A percentile compares a stretch with the other conserved stretches of the same genome.
Conservation (phyloP, 2,113 vertebrate species). For the Montifringilla adamsi region DNA sequence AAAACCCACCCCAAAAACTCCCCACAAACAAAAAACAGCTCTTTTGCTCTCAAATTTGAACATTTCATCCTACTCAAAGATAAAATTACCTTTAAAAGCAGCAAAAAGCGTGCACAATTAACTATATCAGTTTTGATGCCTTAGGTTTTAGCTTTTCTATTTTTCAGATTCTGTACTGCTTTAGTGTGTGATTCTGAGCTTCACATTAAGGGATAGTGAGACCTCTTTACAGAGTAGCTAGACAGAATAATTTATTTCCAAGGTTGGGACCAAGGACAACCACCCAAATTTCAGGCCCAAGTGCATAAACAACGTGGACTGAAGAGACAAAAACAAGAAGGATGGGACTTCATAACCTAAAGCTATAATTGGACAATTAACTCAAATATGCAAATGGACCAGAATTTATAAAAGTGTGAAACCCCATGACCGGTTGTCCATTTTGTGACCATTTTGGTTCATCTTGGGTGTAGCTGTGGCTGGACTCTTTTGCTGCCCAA, state of each 20-base stretch:
- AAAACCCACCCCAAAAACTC: not conserved
- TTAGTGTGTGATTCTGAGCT: not conserved
- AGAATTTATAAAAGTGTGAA: not conserved
- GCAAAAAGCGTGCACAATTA: not conserved
- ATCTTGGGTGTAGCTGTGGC: not conserved
- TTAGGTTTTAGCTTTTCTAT: not conserved
- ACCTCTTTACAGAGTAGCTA: not conserved
- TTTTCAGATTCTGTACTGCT: not conserved
- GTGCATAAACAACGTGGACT: not conserved
- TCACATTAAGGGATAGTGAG: not conserved
- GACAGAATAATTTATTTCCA: not conserved
- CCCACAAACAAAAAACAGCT: not conserved
- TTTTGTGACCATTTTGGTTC: not conserved
- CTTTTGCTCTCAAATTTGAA: not conserved
- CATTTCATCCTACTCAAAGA: not conserved
- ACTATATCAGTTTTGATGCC: not conserved
- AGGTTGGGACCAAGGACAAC: not conserved
- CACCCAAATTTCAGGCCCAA: not conserved
- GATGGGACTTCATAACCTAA: not conserved
- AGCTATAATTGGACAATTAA: not conserved
- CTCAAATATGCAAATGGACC: not conserved
- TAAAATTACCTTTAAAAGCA: not conserved
- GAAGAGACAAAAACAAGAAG: not conserved
- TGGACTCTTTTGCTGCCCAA: not conserved
- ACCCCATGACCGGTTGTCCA: rapidly evolving